Evolutionary conservation across 2,888 invertebrate genomes (phyloP).

Genomic region (Tinea pellionella): DNA sequence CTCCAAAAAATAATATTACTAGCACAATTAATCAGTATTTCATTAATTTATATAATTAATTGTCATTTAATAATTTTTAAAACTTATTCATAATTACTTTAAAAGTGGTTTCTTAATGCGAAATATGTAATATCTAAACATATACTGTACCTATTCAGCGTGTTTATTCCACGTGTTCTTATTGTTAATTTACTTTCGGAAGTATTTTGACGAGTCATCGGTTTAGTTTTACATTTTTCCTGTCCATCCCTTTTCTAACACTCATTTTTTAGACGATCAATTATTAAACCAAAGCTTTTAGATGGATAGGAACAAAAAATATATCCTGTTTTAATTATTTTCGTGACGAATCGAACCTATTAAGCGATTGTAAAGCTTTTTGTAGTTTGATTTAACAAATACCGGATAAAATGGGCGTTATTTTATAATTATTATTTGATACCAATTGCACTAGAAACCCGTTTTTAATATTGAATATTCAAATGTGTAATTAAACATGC

Average conservation of each 20-base stretch:
- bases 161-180: conserved; percentile 18
- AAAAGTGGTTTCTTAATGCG: background rate
- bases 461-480: conserved; percentile 6
- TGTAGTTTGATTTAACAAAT: too few species aligned
- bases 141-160: conserved; percentile 6
- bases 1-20: too few species aligned
- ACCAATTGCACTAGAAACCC: background rate
- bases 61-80: too few species aligned
- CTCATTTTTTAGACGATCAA: conserved; percentile 66
- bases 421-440: too few species aligned
- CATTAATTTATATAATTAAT: too few species aligned
- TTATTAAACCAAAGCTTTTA: conserved; percentile 67
- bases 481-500: conserved; percentile 46
- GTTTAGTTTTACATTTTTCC: conserved; percentile 64
- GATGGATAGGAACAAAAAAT: conserved; percentile 64
- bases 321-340: background rate
- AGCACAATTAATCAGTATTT: too few species aligned
- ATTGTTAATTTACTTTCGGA: conserved; percentile 62
- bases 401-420: too few species aligned
- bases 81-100: background rate
- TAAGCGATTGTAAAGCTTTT: background rate
- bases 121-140: background rate
- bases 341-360: background rate
- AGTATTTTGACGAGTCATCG: conserved; percentile 62
- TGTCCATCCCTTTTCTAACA: conserved; percentile 61